Conservation (phyloP, 1,140 invertebrate species). For the Papilio glaucus region DNA sequence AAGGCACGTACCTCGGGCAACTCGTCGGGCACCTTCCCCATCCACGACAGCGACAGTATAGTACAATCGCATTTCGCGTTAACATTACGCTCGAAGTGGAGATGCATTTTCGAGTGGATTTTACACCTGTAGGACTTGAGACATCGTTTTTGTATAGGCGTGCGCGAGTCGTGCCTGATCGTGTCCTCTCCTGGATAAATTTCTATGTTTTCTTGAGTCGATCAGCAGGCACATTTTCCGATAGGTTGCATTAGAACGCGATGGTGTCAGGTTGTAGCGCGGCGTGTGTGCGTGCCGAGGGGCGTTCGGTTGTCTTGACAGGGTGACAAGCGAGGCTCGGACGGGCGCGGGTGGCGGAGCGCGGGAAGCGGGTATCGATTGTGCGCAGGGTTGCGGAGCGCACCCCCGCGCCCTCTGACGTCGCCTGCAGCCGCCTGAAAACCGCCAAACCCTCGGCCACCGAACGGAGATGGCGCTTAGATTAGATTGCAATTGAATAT, state of each 20-base stretch:
- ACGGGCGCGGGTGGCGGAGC: slow-evolving; percentile 43
- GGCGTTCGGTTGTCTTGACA: slow-evolving; percentile 62
- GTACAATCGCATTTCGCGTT: slow-evolving; percentile 97
- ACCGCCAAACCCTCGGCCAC: slow-evolving; percentile 59
- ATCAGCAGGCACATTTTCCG: slow-evolving; percentile 44
- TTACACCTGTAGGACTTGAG: slow-evolving; percentile 24
- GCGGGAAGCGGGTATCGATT: slow-evolving; percentile 77
- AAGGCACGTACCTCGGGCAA: slow-evolving; percentile 91
- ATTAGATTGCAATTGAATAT: slow-evolving; percentile 36
- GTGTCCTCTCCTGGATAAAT: not conserved
- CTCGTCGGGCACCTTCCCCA: slow-evolving; percentile 98
- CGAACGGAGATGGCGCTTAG: slow-evolving; percentile 63
- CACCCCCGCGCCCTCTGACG: slow-evolving; percentile 62
- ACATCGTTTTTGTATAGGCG: not conserved
- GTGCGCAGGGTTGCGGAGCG: slow-evolving; percentile 52
- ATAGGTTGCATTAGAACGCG: slow-evolving; percentile 36
- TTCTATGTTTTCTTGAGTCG: not conserved
- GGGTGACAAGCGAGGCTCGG: slow-evolving; percentile 66
- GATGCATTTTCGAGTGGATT: slow-evolving; percentile 87
- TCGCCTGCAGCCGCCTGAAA: slow-evolving; percentile 46
- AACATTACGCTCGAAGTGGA: slow-evolving; percentile 96
- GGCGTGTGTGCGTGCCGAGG: slow-evolving; percentile 52
- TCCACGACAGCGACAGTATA: slow-evolving; percentile 97
- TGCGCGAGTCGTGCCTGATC: not conserved
- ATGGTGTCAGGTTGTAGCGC: slow-evolving; percentile 41